These are phyloP conservation scores for Ciconia boyciana DNA, from an alignment of 2,113 vertebrate genomes.

Conservation along the genomic window DNA sequence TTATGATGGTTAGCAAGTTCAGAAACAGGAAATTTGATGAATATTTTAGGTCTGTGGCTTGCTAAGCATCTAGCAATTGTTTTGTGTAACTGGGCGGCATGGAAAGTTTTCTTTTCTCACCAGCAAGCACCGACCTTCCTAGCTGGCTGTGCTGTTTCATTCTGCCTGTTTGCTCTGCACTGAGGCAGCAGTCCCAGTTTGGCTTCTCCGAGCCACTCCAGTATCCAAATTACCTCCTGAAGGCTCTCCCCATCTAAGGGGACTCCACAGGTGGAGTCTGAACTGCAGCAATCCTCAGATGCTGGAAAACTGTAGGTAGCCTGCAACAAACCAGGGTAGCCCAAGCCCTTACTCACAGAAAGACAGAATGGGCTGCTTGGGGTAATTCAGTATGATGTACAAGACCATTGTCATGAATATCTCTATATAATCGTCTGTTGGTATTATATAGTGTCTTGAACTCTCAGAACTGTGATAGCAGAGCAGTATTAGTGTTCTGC, in stretches of 20 bases:
- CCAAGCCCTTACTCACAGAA: neutral
- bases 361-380: neutral
- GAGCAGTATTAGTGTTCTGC: neutral
- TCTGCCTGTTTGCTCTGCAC: neutral
- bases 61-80: neutral
- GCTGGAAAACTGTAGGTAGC: neutral
- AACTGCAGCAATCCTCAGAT: neutral
- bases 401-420: neutral
- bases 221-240: neutral
- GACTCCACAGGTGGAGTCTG: neutral
- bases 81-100: neutral
- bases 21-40: neutral
- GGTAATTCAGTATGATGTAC: neutral
- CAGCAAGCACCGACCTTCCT: neutral
- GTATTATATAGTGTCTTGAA: neutral
- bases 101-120: neutral
- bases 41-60: neutral
- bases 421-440: neutral
- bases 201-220: neutral
- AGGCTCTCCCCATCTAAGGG: neutral
- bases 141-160: neutral
- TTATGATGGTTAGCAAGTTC: neutral
- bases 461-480: neutral
- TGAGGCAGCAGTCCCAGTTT: neutral
- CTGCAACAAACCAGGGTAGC: neutral